phyloP scores from a whole-genome alignment of 2,113 vertebrate genomes.

The Procavia capensis region DNA sequence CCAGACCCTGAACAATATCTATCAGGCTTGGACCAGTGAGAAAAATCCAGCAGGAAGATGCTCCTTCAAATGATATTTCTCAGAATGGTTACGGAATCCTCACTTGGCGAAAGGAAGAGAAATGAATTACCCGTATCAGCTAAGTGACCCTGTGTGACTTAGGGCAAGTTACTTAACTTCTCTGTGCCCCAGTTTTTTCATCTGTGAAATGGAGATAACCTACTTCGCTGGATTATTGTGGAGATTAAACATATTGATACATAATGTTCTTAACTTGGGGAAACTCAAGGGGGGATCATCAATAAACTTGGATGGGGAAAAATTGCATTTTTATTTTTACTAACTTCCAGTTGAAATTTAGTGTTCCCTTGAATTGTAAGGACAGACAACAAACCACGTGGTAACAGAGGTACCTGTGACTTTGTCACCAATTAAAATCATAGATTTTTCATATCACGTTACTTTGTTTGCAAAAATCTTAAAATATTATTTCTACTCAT shows the following conservation, averaged over 20 bases:
- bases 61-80: not conserved
- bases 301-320: not conserved
- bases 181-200: not conserved
- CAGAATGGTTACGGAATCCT: not conserved
- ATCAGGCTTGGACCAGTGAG: not conserved
- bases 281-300: not conserved
- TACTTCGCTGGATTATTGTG: too few species aligned
- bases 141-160: not conserved
- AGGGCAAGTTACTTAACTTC: not conserved
- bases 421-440: slow-evolving; percentile 19
- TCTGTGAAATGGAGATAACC: not conserved
- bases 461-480: slow-evolving; percentile 44
- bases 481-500: not conserved
- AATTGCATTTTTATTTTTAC: not conserved
- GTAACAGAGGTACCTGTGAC: not conserved
- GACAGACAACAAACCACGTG: not conserved
- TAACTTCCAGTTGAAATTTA: not conserved
- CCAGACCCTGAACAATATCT: not conserved
- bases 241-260: too few species aligned
- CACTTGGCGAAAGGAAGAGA: not conserved
- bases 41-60: not conserved
- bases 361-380: not conserved
- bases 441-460: not conserved
- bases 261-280: not conserved
- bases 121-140: not conserved